Evolutionary conservation across 2,113 vertebrate species (phyloP), one percentile per base, ranked within the genome.

Genomic region (Lucifuga dentata): DNA sequence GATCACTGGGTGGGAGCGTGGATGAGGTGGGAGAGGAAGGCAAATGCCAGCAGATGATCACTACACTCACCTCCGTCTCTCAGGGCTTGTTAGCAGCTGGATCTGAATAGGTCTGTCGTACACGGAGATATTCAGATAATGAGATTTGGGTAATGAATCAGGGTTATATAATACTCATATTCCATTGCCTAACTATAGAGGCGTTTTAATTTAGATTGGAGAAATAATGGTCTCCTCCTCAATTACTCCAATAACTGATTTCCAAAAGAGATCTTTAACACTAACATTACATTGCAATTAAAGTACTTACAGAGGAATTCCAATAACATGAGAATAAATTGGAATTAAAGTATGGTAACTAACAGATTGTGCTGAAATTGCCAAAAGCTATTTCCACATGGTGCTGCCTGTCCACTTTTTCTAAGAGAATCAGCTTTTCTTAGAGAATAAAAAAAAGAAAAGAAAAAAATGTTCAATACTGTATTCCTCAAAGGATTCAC

Each of bases 91-190:
- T 87, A 87, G 78, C 78, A 61, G 69, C 77, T 63, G 57, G 61
- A 80, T 77, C 33, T 48, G 67, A 81, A 51, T 32, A 23, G 61
- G 67, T 67, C 73, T 59, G 61, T 51, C 78, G 73, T 50, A 59
- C 70, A 63, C 1, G 13, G 49, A 80, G 66, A 78, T 59, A 74
- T 71, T 43, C 73, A 62, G 49, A 84, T 89, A 85, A 86, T 83
- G 88, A 84, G 81, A 74, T 77, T 59, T 63, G 71, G 78, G 55
- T 87, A 87, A 88, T 85, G 88, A 88, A 83, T 58, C 79, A 52
- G 68, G 60, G 50, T 85, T 84, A 84, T 60, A 51, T 73, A 84
- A 87, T 53, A 57, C 57, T 70, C 68, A 68, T 66, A 79, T 80
- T 75, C 72, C 72, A 60, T 63, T 6, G 55, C 38, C 70, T 66